These are phyloP conservation scores for Hypomesus transpacificus DNA, from an alignment of 2,113 vertebrate species.

Conservation along the genomic window DNA sequence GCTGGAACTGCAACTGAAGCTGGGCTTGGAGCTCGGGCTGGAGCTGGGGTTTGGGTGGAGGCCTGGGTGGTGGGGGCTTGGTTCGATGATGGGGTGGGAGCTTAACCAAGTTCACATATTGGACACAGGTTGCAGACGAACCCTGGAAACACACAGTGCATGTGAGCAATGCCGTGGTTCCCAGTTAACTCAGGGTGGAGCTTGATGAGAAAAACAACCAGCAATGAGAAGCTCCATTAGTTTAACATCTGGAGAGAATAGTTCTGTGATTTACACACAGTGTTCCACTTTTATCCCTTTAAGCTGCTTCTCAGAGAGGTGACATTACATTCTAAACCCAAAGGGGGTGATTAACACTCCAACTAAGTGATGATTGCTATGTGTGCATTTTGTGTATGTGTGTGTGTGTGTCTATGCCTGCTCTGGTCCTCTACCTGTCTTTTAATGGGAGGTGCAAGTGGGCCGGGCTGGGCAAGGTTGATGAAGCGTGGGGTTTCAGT, in stretches of 20 bases:
- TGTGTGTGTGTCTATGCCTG: background rate
- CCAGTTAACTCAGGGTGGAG: background rate
- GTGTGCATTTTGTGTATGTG: slow-evolving; percentile 3
- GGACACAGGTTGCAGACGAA: slow-evolving; percentile 75
- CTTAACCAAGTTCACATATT: slow-evolving; percentile 63
- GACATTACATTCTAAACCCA: background rate
- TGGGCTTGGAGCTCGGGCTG: slow-evolving; percentile 61
- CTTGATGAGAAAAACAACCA: slow-evolving; percentile 4
- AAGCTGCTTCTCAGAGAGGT: background rate
- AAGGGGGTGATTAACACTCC: background rate
- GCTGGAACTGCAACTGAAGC: slow-evolving; percentile 62
- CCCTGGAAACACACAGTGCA: slow-evolving; percentile 74
- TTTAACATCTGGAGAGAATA: slow-evolving; percentile 9
- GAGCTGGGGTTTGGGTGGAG: slow-evolving; percentile 61
- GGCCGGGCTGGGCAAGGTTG: slow-evolving; percentile 68
- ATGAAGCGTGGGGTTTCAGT: slow-evolving; percentile 68
- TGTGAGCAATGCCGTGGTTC: slow-evolving; percentile 41
- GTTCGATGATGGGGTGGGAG: slow-evolving; percentile 52
- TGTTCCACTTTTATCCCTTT: background rate
- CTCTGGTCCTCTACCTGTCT: slow-evolving; percentile 80
- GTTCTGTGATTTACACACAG: background rate
- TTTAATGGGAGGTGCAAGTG: slow-evolving; percentile 73
- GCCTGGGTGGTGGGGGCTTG: slow-evolving; percentile 59
- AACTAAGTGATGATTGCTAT: background rate
- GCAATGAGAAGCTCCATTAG: background rate